A percentile compares a stretch with the other conserved stretches of the same genome.
Evolutionary conservation across 2,113 vertebrate genomes (phyloP).

Genomic region (Brachyhypopomus occidentalis): DNA sequence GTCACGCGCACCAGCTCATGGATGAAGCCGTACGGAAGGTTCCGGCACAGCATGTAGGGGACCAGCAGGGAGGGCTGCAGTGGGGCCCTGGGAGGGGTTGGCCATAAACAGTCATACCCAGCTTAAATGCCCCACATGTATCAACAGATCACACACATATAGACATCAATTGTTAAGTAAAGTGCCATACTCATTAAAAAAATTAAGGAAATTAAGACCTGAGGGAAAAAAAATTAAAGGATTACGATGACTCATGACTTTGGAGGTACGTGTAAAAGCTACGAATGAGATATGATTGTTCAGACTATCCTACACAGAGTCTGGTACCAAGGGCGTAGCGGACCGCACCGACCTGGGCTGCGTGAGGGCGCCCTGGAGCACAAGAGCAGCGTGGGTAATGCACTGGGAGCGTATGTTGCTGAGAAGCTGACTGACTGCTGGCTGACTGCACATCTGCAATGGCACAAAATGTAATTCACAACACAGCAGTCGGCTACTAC

Average conservation of each 20-base stretch:
- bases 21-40: conserved; percentile 96
- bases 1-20: conserved; percentile 95
- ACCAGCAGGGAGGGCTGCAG: conserved; percentile 93
- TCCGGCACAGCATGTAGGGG: conserved; percentile 98
- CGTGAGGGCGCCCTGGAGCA: conserved; percentile 92
- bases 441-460: conserved; percentile 94
- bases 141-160: background rate
- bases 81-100: conserved; percentile 75
- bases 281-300: background rate
- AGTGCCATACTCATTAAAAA: too few species aligned
- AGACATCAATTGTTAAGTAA: too few species aligned
- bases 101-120: background rate
- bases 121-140: background rate
- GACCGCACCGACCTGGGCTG: conserved; percentile 84
- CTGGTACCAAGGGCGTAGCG: background rate
- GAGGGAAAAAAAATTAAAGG: background rate
- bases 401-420: conserved; percentile 99
- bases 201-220: too few species aligned
- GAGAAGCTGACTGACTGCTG: conserved; percentile 94
- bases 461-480: conserved; percentile 17
- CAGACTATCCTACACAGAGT: background rate
- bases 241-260: background rate
- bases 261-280: background rate
- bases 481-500: background rate
- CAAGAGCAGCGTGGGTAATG: conserved; percentile 93